Evolutionary conservation across 2,888 invertebrate genomes (phyloP).

Genomic region (Callyntrura sp.): DNA sequence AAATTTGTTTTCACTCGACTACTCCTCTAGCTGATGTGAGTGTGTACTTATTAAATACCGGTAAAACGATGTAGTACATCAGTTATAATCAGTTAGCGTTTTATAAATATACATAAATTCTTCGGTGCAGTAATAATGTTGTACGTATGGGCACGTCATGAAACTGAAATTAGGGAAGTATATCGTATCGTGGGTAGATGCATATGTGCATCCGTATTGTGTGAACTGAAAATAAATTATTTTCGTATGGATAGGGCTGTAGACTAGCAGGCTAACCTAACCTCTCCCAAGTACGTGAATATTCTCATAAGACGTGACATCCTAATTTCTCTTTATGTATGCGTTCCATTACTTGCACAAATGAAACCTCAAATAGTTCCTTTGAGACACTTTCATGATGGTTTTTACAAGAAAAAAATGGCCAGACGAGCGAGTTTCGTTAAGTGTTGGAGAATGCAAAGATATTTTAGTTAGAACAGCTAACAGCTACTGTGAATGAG

Average conservation of each 20-base stretch:
- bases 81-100: background rate
- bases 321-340: constrained; percentile 45
- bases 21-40: background rate
- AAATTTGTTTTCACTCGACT: background rate
- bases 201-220: background rate
- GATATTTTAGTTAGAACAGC: background rate
- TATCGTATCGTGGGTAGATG: background rate
- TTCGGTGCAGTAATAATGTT: background rate
- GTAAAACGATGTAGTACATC: background rate
- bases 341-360: constrained; percentile 27
- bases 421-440: constrained; percentile 33
- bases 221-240: too few species aligned
- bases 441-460: background rate
- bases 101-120: background rate
- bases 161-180: background rate
- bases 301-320: background rate
- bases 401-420: constrained; percentile 57
- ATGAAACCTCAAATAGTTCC: constrained; percentile 47
- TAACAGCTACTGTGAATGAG: too few species aligned
- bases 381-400: constrained; percentile 44
- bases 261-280: too few species aligned
- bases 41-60: background rate
- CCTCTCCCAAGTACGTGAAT: background rate
- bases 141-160: background rate
- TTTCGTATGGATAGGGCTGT: too few species aligned